Conservation (phyloP, 2,797 vertebrate genomes). For the Chanos chanos region DNA sequence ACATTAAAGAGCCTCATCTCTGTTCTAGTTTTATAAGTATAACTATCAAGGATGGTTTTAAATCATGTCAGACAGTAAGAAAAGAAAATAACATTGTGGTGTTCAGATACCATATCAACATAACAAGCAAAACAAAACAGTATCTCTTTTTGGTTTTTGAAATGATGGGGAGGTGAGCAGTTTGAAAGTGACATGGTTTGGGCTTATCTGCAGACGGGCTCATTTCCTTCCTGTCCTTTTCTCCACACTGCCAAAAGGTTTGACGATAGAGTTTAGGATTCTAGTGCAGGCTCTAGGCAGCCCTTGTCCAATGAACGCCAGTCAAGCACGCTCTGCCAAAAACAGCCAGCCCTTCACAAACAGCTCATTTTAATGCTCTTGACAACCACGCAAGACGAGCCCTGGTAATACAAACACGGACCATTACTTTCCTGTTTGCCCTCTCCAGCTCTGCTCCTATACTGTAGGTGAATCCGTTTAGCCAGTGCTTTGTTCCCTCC, state of each 20-base stretch:
- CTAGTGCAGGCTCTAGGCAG: conserved; percentile 22
- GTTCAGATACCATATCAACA: too few relatives aligned
- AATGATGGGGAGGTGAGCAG: too few relatives aligned
- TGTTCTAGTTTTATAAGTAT: too few relatives aligned
- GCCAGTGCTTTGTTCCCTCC: conserved; percentile 10
- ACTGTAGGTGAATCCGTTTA: conserved; percentile 22
- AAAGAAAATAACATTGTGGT: too few relatives aligned
- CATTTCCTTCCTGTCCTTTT: neutral
- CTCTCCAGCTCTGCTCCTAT: neutral
- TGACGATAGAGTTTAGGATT: conserved; percentile 30
- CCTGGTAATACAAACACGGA: neutral
- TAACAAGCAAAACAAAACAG: too few relatives aligned
- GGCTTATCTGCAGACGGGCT: neutral
- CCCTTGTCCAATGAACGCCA: conserved; percentile 29
- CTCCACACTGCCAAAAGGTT: conserved; percentile 16
- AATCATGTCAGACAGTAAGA: too few relatives aligned
- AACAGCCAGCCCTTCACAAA: conserved; percentile 51
- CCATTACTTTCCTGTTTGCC: neutral
- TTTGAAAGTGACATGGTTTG: too few relatives aligned
- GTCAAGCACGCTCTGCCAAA: conserved; percentile 41
- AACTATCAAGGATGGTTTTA: too few relatives aligned
- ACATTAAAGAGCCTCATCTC: too few relatives aligned
- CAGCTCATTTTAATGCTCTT: conserved; percentile 56
- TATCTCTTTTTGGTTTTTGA: too few relatives aligned
- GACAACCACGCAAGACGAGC: conserved; percentile 35